Percentiles rank a stretch among this genome's conserved stretches.
Conservation (phyloP, 2,797 vertebrate genomes). For the Poeciliopsis turneri region DNA sequence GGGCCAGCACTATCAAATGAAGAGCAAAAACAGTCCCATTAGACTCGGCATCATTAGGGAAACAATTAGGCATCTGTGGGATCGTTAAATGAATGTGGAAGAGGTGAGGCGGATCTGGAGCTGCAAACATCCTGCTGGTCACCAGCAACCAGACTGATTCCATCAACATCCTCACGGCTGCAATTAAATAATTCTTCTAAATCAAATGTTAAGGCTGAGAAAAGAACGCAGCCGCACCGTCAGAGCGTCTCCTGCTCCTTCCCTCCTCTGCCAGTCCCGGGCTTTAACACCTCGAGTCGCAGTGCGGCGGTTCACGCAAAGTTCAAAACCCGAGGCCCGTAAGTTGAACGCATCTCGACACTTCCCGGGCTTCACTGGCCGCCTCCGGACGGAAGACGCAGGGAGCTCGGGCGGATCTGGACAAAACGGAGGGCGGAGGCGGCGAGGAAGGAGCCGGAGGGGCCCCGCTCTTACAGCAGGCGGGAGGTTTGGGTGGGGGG, state of each 20-base stretch:
- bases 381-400: background rate
- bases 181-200: background rate
- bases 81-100: conserved; percentile 65
- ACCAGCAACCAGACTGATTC: background rate
- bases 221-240: background rate
- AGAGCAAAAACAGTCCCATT: conserved; percentile 80
- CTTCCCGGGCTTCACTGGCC: conserved; percentile 20
- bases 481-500: background rate
- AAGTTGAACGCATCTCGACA: background rate
- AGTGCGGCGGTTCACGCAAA: conserved; percentile 30
- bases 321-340: conserved; percentile 28
- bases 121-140: conserved; percentile 22
- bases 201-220: background rate
- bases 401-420: conserved; percentile 3
- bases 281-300: conserved; percentile 5
- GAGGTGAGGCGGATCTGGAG: conserved; percentile 19
- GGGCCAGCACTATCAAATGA: conserved; percentile 74
- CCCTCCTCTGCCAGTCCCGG: background rate
- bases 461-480: conserved; percentile 50
- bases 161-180: background rate
- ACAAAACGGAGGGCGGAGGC: conserved; percentile 5
- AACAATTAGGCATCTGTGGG: conserved; percentile 81
- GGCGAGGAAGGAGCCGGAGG: conserved; percentile 33
- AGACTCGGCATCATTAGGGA: conserved; percentile 76
- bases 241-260: background rate